Percentiles rank a stretch among this genome's conserved stretches.
Evolutionary conservation across 2,888 invertebrate genomes (phyloP).

Genomic region (Congeria kusceri): DNA sequence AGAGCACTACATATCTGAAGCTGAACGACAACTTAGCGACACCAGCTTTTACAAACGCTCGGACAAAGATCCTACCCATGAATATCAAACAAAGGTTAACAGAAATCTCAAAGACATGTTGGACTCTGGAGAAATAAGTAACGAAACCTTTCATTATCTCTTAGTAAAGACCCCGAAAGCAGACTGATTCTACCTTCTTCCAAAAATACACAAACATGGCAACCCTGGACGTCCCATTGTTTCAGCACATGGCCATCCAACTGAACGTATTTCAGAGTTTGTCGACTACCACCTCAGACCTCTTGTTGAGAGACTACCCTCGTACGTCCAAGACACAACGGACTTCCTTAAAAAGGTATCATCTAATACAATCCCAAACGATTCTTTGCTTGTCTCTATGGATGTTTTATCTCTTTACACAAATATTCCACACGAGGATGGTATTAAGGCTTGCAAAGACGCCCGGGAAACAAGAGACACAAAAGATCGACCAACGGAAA

Average conservation of each 20-base stretch:
- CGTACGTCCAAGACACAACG: conserved; percentile 23
- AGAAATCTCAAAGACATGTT: not conserved
- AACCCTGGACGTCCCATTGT: conserved; percentile 39
- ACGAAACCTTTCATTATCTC: conserved; percentile 8
- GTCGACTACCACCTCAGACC: conserved; percentile 30
- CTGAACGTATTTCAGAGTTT: conserved; percentile 38
- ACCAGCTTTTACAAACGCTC: not conserved
- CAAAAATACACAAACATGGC: conserved; percentile 38
- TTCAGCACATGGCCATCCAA: conserved; percentile 30
- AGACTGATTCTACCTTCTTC: conserved; percentile 32
- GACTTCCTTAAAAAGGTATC: conserved; percentile 19
- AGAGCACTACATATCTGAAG: conserved; percentile 7
- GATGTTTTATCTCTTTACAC: conserved; percentile 44
- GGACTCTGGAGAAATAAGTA: conserved; percentile 12
- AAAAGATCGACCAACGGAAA: conserved; percentile 25
- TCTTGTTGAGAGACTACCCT: conserved; percentile 7
- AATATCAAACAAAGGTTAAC: not conserved
- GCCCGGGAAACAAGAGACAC: conserved; percentile 8
- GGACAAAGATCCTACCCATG: conserved; percentile 13
- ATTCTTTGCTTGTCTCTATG: conserved; percentile 36
- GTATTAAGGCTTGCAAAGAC: conserved; percentile 26
- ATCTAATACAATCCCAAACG: not conserved
- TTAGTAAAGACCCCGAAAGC: conserved; percentile 12
- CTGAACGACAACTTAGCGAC: too few species aligned
- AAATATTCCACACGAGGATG: conserved; percentile 34